Percentiles rank a stretch among this genome's conserved stretches.
Conservation (phyloP, 2,797 vertebrate species). For the Megalops cyprinoides region DNA sequence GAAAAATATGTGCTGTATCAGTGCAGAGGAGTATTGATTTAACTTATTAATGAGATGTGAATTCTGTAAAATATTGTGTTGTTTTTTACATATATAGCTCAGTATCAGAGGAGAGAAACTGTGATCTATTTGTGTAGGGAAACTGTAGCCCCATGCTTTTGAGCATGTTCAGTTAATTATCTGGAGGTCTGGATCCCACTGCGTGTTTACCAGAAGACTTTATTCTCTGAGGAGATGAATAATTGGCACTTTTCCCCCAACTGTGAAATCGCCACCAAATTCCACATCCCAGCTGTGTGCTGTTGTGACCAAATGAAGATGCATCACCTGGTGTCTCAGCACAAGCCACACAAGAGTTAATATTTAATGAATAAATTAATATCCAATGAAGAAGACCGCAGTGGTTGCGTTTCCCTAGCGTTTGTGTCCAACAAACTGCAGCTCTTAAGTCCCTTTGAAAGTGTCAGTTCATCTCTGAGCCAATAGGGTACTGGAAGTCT, state of each 20-base stretch:
- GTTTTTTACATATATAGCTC: constrained; percentile 3
- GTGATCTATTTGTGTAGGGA: constrained; percentile 50
- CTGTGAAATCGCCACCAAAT: constrained; percentile 71
- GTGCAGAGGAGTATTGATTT: too few relatives aligned
- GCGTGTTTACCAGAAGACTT: constrained; percentile 72
- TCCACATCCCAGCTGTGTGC: constrained; percentile 68
- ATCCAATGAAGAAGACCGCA: constrained; percentile 71
- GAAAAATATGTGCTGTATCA: too few relatives aligned
- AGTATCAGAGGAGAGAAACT: constrained; percentile 1
- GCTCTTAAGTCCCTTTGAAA: constrained; percentile 23
- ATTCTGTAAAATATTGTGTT: not conserved
- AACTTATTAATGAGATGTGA: too few relatives aligned
- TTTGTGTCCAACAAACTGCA: constrained; percentile 50
- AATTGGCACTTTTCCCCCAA: constrained; percentile 72
- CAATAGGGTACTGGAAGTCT: constrained; percentile 13
- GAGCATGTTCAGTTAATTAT: constrained; percentile 76
- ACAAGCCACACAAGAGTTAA: constrained; percentile 76
- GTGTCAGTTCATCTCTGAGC: constrained; percentile 29
- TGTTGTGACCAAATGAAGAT: constrained; percentile 72
- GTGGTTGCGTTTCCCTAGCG: constrained; percentile 52
- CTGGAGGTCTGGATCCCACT: constrained; percentile 63
- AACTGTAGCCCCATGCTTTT: constrained; percentile 56
- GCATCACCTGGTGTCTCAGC: constrained; percentile 72
- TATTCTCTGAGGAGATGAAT: constrained; percentile 69
- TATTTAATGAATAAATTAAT: constrained; percentile 84